phyloP scores from a whole-genome alignment of 2,113 vertebrate species.

The rabbit (Oryctolagus cuniculus) region mOryCun1.1 NC_091432.1:159180001-159180500 shows the following conservation, averaged over 20 bases:
- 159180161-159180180: not conserved
- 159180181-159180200: not conserved
- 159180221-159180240: not conserved
- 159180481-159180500: not conserved
- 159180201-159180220: not conserved
- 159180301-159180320: not conserved
- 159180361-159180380: slow-evolving; percentile 4
- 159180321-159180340: not conserved
- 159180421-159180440: not conserved
- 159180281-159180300: not conserved
- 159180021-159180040: not conserved
- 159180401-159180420: not conserved
- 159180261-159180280: not conserved
- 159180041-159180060: not conserved
- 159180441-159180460: not conserved
- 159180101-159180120: not conserved
- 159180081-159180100: not conserved
- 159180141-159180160: not conserved
- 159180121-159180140: not conserved
- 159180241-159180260: not conserved
- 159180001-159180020: not conserved
- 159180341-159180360: not conserved
- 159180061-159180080: not conserved
- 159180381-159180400: not conserved
- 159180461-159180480: not conserved